These are phyloP conservation scores for Accipiter cooperii DNA, from an alignment of 2,113 vertebrate species.

Conservation along the genomic window DNA sequence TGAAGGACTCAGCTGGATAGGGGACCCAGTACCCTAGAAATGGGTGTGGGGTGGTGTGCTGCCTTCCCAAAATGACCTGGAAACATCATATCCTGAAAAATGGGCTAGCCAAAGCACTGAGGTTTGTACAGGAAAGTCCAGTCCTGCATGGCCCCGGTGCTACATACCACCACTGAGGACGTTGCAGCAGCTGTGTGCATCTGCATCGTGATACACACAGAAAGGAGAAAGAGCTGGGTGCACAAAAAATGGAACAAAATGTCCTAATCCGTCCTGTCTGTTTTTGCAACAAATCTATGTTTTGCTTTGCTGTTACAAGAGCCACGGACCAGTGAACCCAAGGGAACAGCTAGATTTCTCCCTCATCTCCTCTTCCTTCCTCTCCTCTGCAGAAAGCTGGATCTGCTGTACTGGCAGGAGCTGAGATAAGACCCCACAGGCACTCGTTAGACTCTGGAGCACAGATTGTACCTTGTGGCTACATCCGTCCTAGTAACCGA, in stretches of 20 bases:
- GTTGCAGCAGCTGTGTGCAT: neutral
- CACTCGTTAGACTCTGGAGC: neutral
- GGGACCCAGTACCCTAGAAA: rapidly evolving
- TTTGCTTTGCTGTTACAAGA: neutral
- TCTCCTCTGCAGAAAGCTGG: neutral
- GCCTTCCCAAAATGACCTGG: neutral
- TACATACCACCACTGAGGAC: neutral
- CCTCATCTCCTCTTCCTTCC: neutral
- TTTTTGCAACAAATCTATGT: neutral
- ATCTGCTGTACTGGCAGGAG: neutral
- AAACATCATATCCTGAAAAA: neutral
- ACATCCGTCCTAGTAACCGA: neutral
- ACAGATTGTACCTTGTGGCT: neutral
- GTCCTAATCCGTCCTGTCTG: neutral
- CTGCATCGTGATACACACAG: neutral
- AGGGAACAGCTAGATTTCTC: neutral
- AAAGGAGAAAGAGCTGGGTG: neutral
- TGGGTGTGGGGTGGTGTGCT: neutral
- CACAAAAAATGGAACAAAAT: neutral
- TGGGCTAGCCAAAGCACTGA: neutral
- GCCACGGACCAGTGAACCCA: neutral
- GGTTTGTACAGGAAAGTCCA: neutral
- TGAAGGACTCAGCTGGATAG: neutral
- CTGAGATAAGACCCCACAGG: neutral
- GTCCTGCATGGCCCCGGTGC: neutral